Base-by-base conservation (phyloP, 2,113 vertebrate genomes). In the Phyllopteryx taeniolatus region DNA sequence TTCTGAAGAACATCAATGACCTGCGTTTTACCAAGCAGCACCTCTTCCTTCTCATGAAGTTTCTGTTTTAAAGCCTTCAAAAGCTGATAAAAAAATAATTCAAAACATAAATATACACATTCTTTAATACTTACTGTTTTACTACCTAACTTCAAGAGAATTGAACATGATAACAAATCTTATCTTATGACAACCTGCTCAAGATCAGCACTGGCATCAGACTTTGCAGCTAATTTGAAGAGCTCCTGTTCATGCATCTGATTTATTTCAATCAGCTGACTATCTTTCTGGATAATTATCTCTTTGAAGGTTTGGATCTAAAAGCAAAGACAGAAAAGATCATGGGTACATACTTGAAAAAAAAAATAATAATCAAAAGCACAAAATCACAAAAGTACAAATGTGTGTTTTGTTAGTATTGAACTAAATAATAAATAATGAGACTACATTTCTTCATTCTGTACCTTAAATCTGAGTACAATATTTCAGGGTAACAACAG, bases 21-120 rank as follows among this genome's bases (percentile, higher is more conserved):
- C 83, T 96, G 95, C 0, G 92, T 94, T 76, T 94, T 95, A 69
- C 95, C 95, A 51, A 94, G 84, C 77, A 97, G 91, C 17, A 97
- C 95, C 78, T 96, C 95, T 79, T 97, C 95, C 73, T 96, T 96
- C 85, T 96, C 95, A 14, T 96, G 94, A 0, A 97, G 93, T 79
- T 97, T 96, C 90, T 95, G 95, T 64, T 96, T 96, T 35, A 96
- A 88, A 27, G 95, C 93, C 83, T 96, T 96, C 9, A 96, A 71
- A 22, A 93, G 91, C 91, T 93, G 77, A 68, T 20, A 53, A 49
- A 13, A 17, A 72, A 47, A 17, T 1, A 5, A 51, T 53, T 1
- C 5, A 39, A 35, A 53, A 20, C 13, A 60, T 15, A 3, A 47
- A 15, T 49, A 49, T 49, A 27, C 20, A n/a, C 8, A 2, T n/a